phyloP scores from a whole-genome alignment of 2,797 vertebrate species.

The Enteromius unitaeniatus region DNA sequence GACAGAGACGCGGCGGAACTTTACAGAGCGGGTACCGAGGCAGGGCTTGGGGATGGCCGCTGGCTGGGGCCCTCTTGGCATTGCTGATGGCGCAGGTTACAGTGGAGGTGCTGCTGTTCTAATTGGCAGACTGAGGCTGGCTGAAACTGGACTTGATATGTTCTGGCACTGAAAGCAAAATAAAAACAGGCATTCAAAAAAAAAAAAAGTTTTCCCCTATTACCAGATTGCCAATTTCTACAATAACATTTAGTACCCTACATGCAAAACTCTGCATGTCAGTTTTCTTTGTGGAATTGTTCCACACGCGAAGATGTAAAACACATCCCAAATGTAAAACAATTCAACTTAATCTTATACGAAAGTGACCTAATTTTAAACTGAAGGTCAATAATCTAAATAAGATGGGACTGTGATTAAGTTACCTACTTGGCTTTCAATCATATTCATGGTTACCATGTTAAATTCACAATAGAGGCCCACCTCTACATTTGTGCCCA shows the following conservation, averaged over 20 bases:
- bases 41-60: conserved; percentile 76
- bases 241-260: background rate
- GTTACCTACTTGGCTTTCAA: background rate
- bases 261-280: no score
- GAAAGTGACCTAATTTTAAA: background rate
- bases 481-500: background rate
- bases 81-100: conserved; percentile 89
- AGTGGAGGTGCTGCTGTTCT: conserved; percentile 71
- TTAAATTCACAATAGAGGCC: background rate
- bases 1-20: conserved; percentile 86
- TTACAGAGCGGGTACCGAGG: conserved; percentile 86
- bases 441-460: background rate
- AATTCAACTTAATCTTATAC: background rate
- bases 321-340: background rate
- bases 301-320: background rate
- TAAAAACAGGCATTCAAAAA: background rate
- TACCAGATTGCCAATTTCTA: background rate
- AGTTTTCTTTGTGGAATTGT: background rate
- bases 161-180: conserved; percentile 85
- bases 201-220: background rate
- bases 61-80: conserved; percentile 91
- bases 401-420: background rate
- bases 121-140: conserved; percentile 84
- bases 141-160: conserved; percentile 85
- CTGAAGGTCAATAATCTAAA: background rate